Conservation (phyloP, 2,888 invertebrate species). For the Yponomeuta sedellus region DNA sequence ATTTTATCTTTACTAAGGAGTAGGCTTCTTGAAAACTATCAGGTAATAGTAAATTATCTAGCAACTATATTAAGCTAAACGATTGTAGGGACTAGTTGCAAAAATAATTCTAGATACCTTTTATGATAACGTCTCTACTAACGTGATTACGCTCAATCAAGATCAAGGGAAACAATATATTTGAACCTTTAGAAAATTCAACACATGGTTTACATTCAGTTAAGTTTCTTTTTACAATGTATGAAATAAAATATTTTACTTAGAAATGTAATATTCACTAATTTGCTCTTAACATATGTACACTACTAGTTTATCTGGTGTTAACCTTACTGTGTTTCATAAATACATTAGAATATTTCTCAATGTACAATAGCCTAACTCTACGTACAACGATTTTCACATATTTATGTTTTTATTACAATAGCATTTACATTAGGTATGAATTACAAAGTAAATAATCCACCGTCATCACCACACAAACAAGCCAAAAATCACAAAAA, state of each 20-base stretch:
- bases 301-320: slow-evolving; percentile 71
- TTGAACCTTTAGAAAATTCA: slow-evolving; percentile 7
- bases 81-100: slow-evolving; percentile 69
- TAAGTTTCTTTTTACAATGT: slow-evolving; percentile 9
- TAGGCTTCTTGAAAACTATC: slow-evolving; percentile 44
- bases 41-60: slow-evolving; percentile 52
- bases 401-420: slow-evolving; percentile 51
- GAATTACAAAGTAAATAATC: slow-evolving; percentile 45
- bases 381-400: slow-evolving; percentile 48
- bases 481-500: slow-evolving; percentile 34
- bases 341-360: slow-evolving; percentile 68
- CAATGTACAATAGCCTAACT: slow-evolving; percentile 67
- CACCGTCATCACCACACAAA: slow-evolving; percentile 35
- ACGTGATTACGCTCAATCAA: slow-evolving; percentile 27
- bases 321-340: slow-evolving; percentile 73
- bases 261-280: slow-evolving; percentile 40
- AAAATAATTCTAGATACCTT: slow-evolving; percentile 61
- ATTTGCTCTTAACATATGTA: slow-evolving; percentile 66
- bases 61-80: slow-evolving; percentile 58
- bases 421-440: slow-evolving; percentile 47
- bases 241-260: slow-evolving; percentile 34
- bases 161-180: slow-evolving; percentile 15
- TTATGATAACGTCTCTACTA: slow-evolving; percentile 39
- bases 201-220: neutral
- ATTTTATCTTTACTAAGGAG: slow-evolving; percentile 54